Base-by-base conservation (phyloP, 2,797 vertebrate genomes). In the Cottoperca gobio region DNA sequence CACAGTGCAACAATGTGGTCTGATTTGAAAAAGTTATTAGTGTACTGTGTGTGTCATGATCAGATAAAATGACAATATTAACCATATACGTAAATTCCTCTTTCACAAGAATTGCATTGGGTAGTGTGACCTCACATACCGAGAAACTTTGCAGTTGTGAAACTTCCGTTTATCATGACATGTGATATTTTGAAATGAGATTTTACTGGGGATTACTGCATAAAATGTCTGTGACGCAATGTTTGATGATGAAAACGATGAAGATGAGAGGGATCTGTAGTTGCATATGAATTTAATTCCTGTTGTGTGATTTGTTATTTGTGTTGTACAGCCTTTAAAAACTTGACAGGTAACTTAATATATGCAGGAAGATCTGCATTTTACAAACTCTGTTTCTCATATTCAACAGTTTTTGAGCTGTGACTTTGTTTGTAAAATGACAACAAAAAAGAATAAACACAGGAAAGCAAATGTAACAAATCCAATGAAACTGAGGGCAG, bases 51-150 rank as follows among this genome's bases (percentile, higher is more conserved):
- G 48, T 17, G 39, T 60, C 50, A 33, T 26, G 6, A 9, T 58
- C 13, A 58, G 23, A 59, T 26, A n/a, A 23, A 69, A 54, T 12
- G 10, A 63, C 21, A 8, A 17, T 65, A 13, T 45, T 70, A 43
- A 72, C 74, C 67, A 37, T 57, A 82, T 72, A 70, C 70, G 72
- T 70, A 26, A 61, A 5, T 65, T 81, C 75, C 65, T 65, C 10
- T 37, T 81, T 57, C 39, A 40, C 26, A 9, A 1, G 0, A n/a
- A 26, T 39, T 71, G 13, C 24, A 52, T 8, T 7, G 17, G 14
- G 3, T 35, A 16, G 1, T 3, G 26, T 64, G 21, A 57, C 1
- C 0, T 12, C 7, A 67, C 17, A 67, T 14, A 62, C 71, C 23
- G 31, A 24, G 70, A 61, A 88, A 74, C 39, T 82, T 37, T 28